Evolutionary conservation across 1,140 invertebrate species (phyloP), one percentile per base, ranked within the genome.

Genomic region (Caenorhabditis inopinata): DNA sequence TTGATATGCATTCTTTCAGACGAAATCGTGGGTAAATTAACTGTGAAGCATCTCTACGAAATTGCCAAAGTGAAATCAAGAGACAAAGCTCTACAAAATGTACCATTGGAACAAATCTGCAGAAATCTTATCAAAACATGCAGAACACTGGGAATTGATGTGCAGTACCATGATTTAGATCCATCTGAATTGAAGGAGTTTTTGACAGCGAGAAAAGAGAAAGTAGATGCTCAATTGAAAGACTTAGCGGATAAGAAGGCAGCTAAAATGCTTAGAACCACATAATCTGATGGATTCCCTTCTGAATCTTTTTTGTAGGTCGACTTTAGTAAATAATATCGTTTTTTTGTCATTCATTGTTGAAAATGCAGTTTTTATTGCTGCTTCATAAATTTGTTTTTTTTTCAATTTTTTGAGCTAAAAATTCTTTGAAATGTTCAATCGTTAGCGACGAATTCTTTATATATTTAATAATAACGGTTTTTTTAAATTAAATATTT

Each of bases 21-120:
- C 83, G 95, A 98, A 90, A 90, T 93, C 18, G 91, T 92, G 85
- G 97, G 97, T 0, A 96, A 93, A 91, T 92, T 99, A 68, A 95
- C 95, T 1, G 86, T 96, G 0, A 98, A 97, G 89, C 97, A 99
- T 90, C 89, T 99, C 35, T 99, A 98, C 90, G 97, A 99, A 92
- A 99, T 99, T 87, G 96, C 97, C 0, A 92, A 93, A 90, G 94
- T 99, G 2, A 99, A 99, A 90, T 91, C 92, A 16, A 88, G 93
- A 89, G 97, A 99, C 91, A 93, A 93, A 27, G 89, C 92, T 12
- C 91, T 93, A 83, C 91, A 93, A 77, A 90, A 92, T 29, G 86
- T 92, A 12, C 89, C 92, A 29, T 85, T 96, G 47, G 84, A 96
- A 90, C 74, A 85, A 21, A 86, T 88, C 53, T 86, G 84, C 49